Conservation (phyloP, 2,888 invertebrate species). For the Fissipunctia ypsillon region DNA sequence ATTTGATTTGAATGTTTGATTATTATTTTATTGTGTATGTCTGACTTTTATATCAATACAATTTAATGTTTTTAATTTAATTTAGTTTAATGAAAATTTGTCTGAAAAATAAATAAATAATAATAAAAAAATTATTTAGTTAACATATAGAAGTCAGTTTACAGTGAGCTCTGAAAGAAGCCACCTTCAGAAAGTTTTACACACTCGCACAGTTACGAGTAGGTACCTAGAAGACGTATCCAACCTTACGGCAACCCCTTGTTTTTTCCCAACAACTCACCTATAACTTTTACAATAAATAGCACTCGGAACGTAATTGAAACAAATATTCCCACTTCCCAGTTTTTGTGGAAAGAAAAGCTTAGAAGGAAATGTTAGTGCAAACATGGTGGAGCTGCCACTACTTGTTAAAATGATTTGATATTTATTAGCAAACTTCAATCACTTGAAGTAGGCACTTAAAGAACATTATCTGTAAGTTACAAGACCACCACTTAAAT, state of each 20-base stretch:
- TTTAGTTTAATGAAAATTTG: too few species aligned
- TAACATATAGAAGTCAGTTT: background rate
- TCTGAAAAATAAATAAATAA: too few species aligned
- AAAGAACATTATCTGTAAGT: background rate
- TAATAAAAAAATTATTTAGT: too few species aligned
- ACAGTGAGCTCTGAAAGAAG: background rate
- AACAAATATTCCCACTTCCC: slow-evolving; percentile 28
- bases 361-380: slow-evolving; percentile 13
- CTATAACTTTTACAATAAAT: slow-evolving; percentile 50
- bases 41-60: too few species aligned
- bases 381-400: background rate
- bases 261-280: slow-evolving; percentile 1
- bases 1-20: too few species aligned
- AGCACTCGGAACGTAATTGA: slow-evolving; percentile 27
- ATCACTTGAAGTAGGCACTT: background rate
- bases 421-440: background rate
- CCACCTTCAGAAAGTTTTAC: background rate
- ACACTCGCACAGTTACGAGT: background rate
- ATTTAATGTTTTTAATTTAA: too few species aligned
- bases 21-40: too few species aligned
- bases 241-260: background rate
- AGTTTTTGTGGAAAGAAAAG: too few species aligned
- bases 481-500: background rate
- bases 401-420: background rate
- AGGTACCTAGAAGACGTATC: background rate